Conservation (phyloP, 2,888 invertebrate species). For the Pheosia tremula region DNA sequence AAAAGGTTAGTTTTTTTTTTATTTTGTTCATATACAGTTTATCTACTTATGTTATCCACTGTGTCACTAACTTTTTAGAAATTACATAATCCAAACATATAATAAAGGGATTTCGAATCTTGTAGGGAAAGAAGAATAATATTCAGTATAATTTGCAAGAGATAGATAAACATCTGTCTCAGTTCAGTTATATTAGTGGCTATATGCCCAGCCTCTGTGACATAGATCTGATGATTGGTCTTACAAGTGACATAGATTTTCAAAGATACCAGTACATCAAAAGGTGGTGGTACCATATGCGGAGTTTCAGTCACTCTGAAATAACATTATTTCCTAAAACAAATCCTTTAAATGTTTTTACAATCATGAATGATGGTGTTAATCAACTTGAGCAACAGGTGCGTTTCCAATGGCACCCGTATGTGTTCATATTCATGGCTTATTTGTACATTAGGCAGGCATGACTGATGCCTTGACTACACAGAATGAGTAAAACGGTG, state of each 20-base stretch:
- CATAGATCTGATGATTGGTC: slow-evolving; percentile 61
- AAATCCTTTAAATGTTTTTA: slow-evolving; percentile 49
- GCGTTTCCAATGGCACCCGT: slow-evolving; percentile 39
- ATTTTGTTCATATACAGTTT: neutral
- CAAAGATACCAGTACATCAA: slow-evolving; percentile 74
- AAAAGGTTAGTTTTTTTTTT: slow-evolving; percentile 83
- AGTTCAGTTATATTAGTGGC: slow-evolving; percentile 84
- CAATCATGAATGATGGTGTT: slow-evolving; percentile 47
- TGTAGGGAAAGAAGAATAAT: slow-evolving; percentile 60
- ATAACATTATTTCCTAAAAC: slow-evolving; percentile 67
- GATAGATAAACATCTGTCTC: slow-evolving; percentile 74
- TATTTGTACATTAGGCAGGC: slow-evolving; percentile 9
- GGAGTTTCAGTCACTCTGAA: slow-evolving; percentile 83
- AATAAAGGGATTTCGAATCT: slow-evolving; percentile 41
- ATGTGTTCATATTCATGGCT: slow-evolving; percentile 20
- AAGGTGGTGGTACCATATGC: slow-evolving; percentile 86
- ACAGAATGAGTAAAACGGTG: no score
- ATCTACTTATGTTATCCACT: no score
- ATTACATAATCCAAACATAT: slow-evolving; percentile 52
- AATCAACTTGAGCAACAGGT: slow-evolving; percentile 63
- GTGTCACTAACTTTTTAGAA: neutral
- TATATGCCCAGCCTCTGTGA: slow-evolving; percentile 83
- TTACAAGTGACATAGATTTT: slow-evolving; percentile 60
- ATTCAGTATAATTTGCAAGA: slow-evolving; percentile 56
- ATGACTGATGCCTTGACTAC: no score